Percentiles rank a stretch among this genome's conserved stretches.
phyloP scores from a whole-genome alignment of 2,797 vertebrate species.

The Artibeus jamaicensis region DNA sequence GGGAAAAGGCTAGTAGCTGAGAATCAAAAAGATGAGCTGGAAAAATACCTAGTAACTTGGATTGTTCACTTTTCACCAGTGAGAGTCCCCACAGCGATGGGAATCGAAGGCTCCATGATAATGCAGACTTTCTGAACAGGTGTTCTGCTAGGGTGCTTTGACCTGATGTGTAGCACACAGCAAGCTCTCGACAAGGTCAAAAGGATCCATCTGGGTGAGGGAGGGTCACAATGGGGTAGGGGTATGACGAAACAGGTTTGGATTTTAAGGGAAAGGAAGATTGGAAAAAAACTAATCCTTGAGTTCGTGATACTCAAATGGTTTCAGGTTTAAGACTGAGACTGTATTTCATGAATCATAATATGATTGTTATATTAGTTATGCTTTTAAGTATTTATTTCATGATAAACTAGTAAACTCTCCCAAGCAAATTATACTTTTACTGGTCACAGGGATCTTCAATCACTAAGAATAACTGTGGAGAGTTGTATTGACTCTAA shows the following conservation, averaged over 20 bases:
- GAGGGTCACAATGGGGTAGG: neutral
- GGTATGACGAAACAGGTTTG: neutral
- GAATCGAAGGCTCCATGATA: neutral
- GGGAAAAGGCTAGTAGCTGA: neutral
- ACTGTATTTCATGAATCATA: neutral
- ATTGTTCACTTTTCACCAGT: neutral
- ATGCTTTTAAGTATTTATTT: neutral
- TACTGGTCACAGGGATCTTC: neutral
- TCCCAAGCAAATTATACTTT: neutral
- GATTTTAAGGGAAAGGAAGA: neutral
- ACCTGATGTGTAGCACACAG: neutral
- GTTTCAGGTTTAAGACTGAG: neutral
- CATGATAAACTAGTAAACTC: neutral
- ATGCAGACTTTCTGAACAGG: neutral
- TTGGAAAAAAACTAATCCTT: neutral
- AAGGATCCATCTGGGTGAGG: neutral
- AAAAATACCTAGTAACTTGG: neutral
- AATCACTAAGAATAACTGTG: neutral
- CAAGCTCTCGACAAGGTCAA: neutral
- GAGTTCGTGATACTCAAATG: neutral
- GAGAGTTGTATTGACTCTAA: neutral
- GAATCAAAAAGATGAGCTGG: neutral
- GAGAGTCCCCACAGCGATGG: too few relatives aligned
- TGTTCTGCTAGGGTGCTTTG: neutral
- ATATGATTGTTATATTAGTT: neutral